Conservation (phyloP, 2,113 vertebrate genomes). For the Romanogobio albipinnatus region DNA sequence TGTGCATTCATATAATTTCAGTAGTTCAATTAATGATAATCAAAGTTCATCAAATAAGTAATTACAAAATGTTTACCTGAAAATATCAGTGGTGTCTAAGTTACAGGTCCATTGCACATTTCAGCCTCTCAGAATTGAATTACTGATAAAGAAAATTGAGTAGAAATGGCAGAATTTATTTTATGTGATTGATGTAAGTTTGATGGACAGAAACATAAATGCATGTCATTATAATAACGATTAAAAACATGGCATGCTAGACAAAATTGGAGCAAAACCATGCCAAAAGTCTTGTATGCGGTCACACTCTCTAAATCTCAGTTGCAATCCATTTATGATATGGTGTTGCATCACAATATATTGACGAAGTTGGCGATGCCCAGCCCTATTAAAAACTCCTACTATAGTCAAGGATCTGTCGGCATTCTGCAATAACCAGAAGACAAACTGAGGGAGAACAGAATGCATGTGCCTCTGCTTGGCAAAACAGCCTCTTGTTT, state of each 20-base stretch:
- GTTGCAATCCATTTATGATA: background rate
- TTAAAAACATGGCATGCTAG: background rate
- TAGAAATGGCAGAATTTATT: background rate
- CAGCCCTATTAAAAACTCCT: background rate
- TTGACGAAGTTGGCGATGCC: background rate
- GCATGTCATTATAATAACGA: background rate
- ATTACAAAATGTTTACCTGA: background rate
- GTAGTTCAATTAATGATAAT: background rate
- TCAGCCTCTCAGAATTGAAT: background rate
- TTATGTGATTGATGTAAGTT: background rate
- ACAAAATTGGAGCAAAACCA: background rate
- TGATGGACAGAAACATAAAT: background rate
- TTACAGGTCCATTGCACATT: background rate
- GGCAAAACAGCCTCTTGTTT: conserved; percentile 47
- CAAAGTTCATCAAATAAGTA: background rate
- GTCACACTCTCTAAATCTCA: background rate
- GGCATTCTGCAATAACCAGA: conserved; percentile 6
- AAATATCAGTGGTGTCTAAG: background rate
- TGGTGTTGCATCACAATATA: background rate
- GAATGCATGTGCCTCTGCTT: conserved; percentile 58
- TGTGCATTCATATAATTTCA: background rate
- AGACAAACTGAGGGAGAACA: conserved; percentile 12
- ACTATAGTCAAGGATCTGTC: background rate
- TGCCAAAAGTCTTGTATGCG: background rate
- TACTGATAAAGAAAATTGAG: background rate